Evolutionary conservation across 2,888 invertebrate species (phyloP), one percentile per base, ranked within the genome.

Genomic region (Temnothorax ravouxi): DNA sequence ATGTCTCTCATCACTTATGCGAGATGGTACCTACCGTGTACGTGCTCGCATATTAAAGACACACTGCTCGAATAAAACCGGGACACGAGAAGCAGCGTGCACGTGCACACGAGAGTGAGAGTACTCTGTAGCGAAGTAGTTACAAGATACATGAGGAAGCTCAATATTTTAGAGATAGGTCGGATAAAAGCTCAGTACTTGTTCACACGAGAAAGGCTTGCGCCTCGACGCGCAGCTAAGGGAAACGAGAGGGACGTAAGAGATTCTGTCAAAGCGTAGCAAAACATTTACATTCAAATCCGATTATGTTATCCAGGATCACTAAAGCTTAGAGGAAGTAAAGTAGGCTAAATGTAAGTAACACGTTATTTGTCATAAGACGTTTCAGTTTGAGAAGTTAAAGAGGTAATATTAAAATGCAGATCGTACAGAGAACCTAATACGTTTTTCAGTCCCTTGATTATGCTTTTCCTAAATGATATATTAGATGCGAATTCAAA

Each of bases 81-180:
- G 38, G 71, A 56, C 38, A 66, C 25, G 64, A 21, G 15, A 21
- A 2, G 15, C 25, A n/a, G 41, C 29, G n/a, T 21, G 56, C 38
- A 44, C 44, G 25, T 21, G 44, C 21, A 56, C 21, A 56, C 21
- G 25, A 61, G 59, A 52, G 41, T 52, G 21, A 54, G 41, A 54
- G 47, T 41, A 50, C 62, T 15, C 34, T 47, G 15, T 4, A 67
- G 38, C 25, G 2, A 41, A 41, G 29, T 56, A 44, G 18, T 38
- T 71, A 47, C 9, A 79, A 71, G 47, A 47, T 59, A 79, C 18
- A 66, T 2, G 56, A 79, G 79, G 25, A 80, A 80, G 59, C 72
- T 80, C 47, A 69, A 77, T 59, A 79, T 61, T 59, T 80, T 72
- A 80, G 59, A 80, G 61, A 61, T 72, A 80, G 47, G n/a, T 80